Conservation (phyloP, 1,140 invertebrate species). For the Ganaspis sp. region DNA sequence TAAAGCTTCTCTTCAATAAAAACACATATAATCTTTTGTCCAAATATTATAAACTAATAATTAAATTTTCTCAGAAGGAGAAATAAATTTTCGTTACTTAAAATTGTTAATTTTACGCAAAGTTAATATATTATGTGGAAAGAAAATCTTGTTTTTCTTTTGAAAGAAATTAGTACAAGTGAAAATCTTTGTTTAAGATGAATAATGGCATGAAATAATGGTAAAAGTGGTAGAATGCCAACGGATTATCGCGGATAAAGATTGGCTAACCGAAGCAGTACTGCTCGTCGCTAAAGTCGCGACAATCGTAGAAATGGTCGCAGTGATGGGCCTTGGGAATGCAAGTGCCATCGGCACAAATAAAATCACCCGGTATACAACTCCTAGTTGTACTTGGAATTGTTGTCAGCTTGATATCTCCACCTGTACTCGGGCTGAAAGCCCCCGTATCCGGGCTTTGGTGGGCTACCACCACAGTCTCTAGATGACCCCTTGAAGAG, state of each 20-base stretch:
- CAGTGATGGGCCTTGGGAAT: constrained; percentile 83
- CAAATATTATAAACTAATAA: too few relatives aligned
- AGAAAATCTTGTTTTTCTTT: too few relatives aligned
- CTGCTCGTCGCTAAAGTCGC: constrained; percentile 93
- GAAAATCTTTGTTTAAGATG: too few relatives aligned
- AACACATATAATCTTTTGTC: too few relatives aligned
- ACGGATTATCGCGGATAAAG: constrained; percentile 67
- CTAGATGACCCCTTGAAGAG: constrained; percentile 63
- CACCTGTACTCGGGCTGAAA: constrained; percentile 64
- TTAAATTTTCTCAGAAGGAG: too few relatives aligned
- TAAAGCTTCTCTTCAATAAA: too few relatives aligned
- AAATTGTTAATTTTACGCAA: too few relatives aligned
- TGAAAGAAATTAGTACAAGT: too few relatives aligned
- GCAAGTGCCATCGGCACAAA: constrained; percentile 81
- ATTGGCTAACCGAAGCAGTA: constrained; percentile 84
- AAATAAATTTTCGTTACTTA: too few relatives aligned
- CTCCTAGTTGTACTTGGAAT: constrained; percentile 70
- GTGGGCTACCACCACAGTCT: constrained; percentile 59
- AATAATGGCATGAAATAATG: too few relatives aligned
- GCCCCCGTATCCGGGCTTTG: constrained; percentile 60
- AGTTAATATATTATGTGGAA: too few relatives aligned
- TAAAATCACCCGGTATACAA: constrained; percentile 78
- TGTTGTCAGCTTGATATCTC: constrained; percentile 58
- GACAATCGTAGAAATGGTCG: constrained; percentile 92
- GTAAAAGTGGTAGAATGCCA: constrained; percentile 46